Evolutionary conservation across 1,140 invertebrate species (phyloP), one percentile per base, ranked within the genome.

Genomic region (Metopolophium dirhodum): DNA sequence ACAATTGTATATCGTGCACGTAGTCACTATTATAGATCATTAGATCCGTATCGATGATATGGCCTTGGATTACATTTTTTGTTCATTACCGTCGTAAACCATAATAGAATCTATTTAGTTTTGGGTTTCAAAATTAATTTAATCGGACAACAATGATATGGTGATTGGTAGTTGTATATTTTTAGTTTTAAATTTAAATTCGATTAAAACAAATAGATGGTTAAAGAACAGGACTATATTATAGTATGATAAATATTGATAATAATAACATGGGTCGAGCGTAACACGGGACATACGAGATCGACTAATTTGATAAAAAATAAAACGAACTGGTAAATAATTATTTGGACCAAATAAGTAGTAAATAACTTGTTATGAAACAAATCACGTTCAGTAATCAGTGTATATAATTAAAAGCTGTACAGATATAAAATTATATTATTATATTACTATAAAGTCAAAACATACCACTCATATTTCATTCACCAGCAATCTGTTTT

Each of bases 281-380:
- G n/a, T 87, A 87, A 49, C 45, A 47, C 83, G 37, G 37, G 6
- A 2, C 30, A 30, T 30, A n/a, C 37, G 30, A 87, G 45, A 87
- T 87, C 14, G 30, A 49, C 26, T 30, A 30, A 30, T 87, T 49
- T 20, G 45, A 87, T 47, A 87, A n/a, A 85, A 41, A 87, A 87
- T 87, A n/a, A n/a, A 87, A 49, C 7, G 26, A 87, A 87, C 86
- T 2, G 41, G 41, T 86, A 86, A 86, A 86, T 26, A 87, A 87
- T 51, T 18, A 35, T n/a, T 9, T 49, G 30, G 86, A 87, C 45
- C 45, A 87, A 51, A 87, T 20, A 30, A 87, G 85, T n/a, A 26
- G 45, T 87, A 87, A 87, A 87, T 87, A 49, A 87, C 45, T 87
- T 30, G n/a, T 87, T 87, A 49, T 87, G 85, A 87, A 49, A 87